Percentiles rank a stretch among this genome's conserved stretches.
Conservation (phyloP, 64 coral and sea anemone genomes). For the Exaiptasia diaphana region DNA sequence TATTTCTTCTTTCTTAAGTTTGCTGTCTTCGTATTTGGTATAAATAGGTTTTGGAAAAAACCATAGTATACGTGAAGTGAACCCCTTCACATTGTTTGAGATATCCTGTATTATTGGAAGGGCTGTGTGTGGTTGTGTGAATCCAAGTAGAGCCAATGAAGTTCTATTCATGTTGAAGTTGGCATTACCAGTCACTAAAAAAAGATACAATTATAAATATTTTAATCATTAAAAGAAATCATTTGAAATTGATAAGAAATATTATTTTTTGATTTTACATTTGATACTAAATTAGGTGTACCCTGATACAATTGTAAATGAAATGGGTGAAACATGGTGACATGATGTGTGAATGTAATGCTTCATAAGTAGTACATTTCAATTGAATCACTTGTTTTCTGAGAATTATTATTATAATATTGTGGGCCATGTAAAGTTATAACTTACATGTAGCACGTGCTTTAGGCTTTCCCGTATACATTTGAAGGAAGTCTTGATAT, state of each 20-base stretch:
- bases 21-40: background rate
- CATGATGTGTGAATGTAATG: no score
- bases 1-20: background rate
- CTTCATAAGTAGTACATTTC: no score
- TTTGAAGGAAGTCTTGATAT: constrained; percentile 58
- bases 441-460: constrained; percentile 46
- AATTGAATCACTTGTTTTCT: no score
- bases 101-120: constrained; percentile 26
- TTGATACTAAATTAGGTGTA: no score
- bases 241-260: no score
- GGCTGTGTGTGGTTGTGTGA: constrained; percentile 28
- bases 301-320: no score
- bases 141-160: constrained; percentile 17
- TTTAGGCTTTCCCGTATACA: constrained; percentile 50
- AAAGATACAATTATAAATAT: no score
- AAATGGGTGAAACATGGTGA: no score
- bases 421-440: no score
- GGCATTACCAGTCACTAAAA: constrained; percentile 35
- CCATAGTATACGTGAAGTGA: constrained; percentile 33
- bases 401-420: no score
- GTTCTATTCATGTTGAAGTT: constrained; percentile 29
- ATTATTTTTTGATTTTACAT: no score
- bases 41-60: constrained; percentile 23
- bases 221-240: no score
- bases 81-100: constrained; percentile 23